Evolutionary conservation across 2,888 invertebrate genomes (phyloP), one percentile per base, ranked within the genome.

Genomic region (Phania funesta): DNA sequence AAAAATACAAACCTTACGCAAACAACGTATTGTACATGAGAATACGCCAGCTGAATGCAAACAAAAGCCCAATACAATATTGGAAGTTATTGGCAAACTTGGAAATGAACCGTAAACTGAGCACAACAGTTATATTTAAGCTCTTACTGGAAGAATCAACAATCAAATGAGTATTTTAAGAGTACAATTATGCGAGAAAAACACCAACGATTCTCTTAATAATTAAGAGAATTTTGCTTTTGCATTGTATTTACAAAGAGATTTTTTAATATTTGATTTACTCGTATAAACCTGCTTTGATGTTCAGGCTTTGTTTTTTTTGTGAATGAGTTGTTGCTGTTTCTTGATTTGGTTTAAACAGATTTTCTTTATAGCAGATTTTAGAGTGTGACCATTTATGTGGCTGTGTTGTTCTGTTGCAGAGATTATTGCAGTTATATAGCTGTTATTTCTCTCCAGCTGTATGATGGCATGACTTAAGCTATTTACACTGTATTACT

Each of bases 401-500:
- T 74, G 2, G 38, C 24, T 73, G 44, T 56, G 41, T 60, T 38
- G 29, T 56, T 50, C 52, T 60, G 62, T 56, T 18, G 68, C 78
- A 62, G 77, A 70, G 75, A 74, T 75, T 81, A 75, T 60, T 82
- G 48, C 22, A 48, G 67, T 16, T 68, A 81, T n/a, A n/a, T 18
- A 74, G 41, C 64, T 58, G 54, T 35, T 41, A 13, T 56, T 65
- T 80, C 54, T 73, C 50, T 16, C 48, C 62, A 71, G 48, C 44
- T 58, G 52, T 71, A 32, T 41, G 35, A 16, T 71, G 56, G 48
- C 48, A 54, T 58, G 56, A 62, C 46, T 78, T 78, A 18, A 65
- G 85, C 87, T 82, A 78, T 78, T 84, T 89, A 89, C 89, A 90
- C 90, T 91, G 90, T 90, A 90, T 91, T 91, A 91, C 91, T 91